Base-by-base conservation (phyloP, 1,140 invertebrate genomes). In the Zaprionus gabonicus region DNA sequence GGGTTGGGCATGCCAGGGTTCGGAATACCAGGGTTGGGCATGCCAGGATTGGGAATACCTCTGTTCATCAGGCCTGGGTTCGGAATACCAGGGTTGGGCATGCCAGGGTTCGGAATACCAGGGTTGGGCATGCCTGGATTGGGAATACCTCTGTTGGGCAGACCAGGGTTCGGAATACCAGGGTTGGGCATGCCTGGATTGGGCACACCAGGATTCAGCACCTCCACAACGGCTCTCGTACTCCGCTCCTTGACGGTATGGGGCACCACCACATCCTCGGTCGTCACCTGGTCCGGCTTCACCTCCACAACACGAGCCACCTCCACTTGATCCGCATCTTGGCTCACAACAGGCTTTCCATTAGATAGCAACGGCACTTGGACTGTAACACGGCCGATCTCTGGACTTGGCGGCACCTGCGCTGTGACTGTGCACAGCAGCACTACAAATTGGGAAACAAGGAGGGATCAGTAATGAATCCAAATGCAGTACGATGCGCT, bases 321-420 rank as follows among this genome's bases (percentile, higher is more conserved):
- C 51, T 85, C 85, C 38, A 77, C 76, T 1, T 51, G 38, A 1
- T 78, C 70, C n/a, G 68, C 76, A 34, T 75, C 71, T 13, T 41
- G 31, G 6, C 62, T 38, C 17, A 90, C 68, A n/a, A 90, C 79
- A 28, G 85, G 85, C 38, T 82, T 82, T 63, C 85, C 85, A 73
- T 82, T 82, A 3, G 76, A 71, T 68, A 90, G 79, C 81, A 90
- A 90, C 76, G 85, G 85, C 63, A 90, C 81, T 55, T 90, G 82
- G 44, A 90, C 78, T n/a, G 85, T 90, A 20, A 90, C 70, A 25
- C 76, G 63, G 38, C 85, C 85, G 73, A 91, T 90, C 46, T 90
- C 85, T 90, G 81, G 0, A 75, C 70, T 81, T 82, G 85, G 85
- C 73, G 74, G 68, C 78, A 90, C 85, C 85, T 90, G 85, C 86